Base-by-base conservation (phyloP, 2,888 invertebrate species). In the Dasysyrphus albostriatus region DNA sequence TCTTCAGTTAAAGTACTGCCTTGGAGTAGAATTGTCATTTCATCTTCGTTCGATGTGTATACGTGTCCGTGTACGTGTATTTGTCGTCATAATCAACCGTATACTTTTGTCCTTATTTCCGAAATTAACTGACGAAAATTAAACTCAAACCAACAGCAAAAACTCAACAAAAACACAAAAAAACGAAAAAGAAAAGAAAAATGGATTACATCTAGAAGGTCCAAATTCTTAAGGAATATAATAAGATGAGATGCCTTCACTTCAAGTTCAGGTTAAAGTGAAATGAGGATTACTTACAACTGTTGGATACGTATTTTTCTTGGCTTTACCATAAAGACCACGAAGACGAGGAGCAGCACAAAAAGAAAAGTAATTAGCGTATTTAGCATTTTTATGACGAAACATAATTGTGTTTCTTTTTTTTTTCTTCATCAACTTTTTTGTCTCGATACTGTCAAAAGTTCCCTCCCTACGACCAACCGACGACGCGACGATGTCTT, bases 311-410 rank as follows among this genome's bases (percentile, higher is more conserved):
- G 49, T 74, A 56, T 54, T 59, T 79, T 69, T 70, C 49, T 49
- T 58, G 24, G 19, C 47, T 73, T 49, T 58, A 19, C 34, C 54
- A 54, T 67, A 54, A 47, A 44, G 44, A 32, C 58, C 51, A 61
- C 44, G 16, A 56, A 59, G 32, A 39, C 39, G 42, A 44, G 24
- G 39, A 39, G 29, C 14, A 47, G 24, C 37, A 42, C 37, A 78
- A 69, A 76, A 76, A 67, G 80, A 69, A 76, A 76, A 67, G 80
- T 84, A 84, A 84, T 84, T 84, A 84, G 84, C 84, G 74, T 76
- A 80, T 84, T 84, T 84, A 84, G 76, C 80, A 80, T 80, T 84
- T 84, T 84, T 84, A 84, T 80, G 84, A 84, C 76, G 73, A 75
- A 80, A 73, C 80, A 76, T 84, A 84, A 84, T 84, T 80, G 83